A percentile compares a stretch with the other conserved stretches of the same genome.
Evolutionary conservation across 2,797 vertebrate species (phyloP).

Genomic region (Lepilemur septentrionalis): DNA sequence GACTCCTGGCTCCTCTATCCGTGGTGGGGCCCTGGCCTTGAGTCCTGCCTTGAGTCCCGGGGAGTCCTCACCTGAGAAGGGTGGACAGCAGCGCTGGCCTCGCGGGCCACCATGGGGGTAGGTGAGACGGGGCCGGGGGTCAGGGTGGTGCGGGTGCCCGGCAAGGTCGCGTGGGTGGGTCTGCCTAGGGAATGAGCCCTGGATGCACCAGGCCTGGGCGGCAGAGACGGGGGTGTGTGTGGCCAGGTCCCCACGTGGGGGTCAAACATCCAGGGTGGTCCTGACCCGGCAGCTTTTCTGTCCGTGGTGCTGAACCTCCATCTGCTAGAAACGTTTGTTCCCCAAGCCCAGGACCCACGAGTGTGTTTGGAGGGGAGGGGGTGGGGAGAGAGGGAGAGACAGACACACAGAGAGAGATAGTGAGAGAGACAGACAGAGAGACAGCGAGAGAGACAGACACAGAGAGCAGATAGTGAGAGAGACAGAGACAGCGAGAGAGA

Average conservation of each 20-base stretch:
- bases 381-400: no score
- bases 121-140: not conserved
- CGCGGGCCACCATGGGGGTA: not conserved
- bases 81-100: not conserved
- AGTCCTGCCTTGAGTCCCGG: not conserved
- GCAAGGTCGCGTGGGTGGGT: fast-evolving
- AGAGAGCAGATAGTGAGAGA: no score
- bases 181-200: not conserved
- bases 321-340: not conserved
- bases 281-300: not conserved
- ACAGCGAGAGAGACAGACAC: no score
- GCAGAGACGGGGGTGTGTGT: not conserved
- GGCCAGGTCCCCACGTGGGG: not conserved
- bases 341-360: not conserved
- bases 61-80: not conserved
- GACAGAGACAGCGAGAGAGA: no score
- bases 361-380: not conserved
- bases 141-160: no score
- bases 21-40: not conserved
- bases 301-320: not conserved
- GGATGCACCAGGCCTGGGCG: no score
- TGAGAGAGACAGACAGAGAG: no score
- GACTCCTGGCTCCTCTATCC: not conserved
- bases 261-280: not conserved
- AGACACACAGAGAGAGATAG: not conserved